Base-by-base conservation (phyloP, 2,888 invertebrate species). In the Priocnemis perturbator region DNA sequence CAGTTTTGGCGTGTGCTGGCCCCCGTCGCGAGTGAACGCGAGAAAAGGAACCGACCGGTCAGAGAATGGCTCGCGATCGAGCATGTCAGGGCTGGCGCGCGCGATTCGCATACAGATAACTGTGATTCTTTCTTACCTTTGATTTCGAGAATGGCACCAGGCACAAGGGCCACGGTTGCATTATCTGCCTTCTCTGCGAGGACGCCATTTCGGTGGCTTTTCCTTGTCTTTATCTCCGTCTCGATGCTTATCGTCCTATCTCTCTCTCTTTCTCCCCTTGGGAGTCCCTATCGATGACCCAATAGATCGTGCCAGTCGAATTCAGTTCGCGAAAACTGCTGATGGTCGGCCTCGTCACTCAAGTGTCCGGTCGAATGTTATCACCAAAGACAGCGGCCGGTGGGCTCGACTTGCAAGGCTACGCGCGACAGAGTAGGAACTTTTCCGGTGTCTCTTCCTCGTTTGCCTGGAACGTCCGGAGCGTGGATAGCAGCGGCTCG, bases 161-260 rank as follows among this genome's bases (percentile, higher is more conserved):
- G 68, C 87, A 88, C 60, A 88, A 71, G 20, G 89, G 89, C 89
- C 89, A 89, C 84, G 88, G 88, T 69, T 88, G 88, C 83, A 89
- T 86, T 74, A 88, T 88, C 72, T 86, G 87, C 69, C 85, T 82
- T 64, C 86, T 84, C 62, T 77, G 81, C n/a, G 56, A 56, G 2
- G 59, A 23, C 59, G 45, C 11, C 45, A 47, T 45, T 45, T 19
- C 23, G 14, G 30, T 30, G 44, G n/a, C 45, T 47, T 9, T 47
- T 21, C 3, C 14, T 11, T 50, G 37, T 17, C 11, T 19, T 17
- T 50, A 17, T 15, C 14, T 21, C 5, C 47, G 45, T 20, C 47
- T 48, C 17, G 9, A 64, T 44, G 23, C 37, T 20, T 64, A 4
- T 64, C 20, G 14, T 57, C 37, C 55, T 20, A 23, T 17, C 19